phyloP scores from a whole-genome alignment of 2,888 invertebrate genomes.

The Mesorhabditis belari region DNA sequence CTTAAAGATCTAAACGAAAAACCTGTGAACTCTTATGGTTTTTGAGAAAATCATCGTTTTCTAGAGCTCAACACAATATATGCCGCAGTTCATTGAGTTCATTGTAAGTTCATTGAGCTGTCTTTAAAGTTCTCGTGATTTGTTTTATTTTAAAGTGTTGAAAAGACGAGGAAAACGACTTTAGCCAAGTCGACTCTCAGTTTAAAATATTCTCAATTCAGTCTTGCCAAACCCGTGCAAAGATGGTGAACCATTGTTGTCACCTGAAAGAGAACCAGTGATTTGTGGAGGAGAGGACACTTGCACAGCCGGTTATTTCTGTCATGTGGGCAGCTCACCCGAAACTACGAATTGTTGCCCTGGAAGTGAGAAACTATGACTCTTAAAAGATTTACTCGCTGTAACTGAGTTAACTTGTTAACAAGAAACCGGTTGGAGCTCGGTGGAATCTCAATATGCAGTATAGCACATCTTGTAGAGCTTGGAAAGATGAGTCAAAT shows the following conservation, averaged over 20 bases:
- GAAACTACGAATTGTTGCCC: conserved; percentile 52
- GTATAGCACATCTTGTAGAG: too few relatives aligned
- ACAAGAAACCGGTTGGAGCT: too few relatives aligned
- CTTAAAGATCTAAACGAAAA: too few relatives aligned
- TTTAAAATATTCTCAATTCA: conserved; percentile 15
- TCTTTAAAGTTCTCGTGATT: not conserved
- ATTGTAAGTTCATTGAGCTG: too few relatives aligned
- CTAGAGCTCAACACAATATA: too few relatives aligned
- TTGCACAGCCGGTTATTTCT: conserved; percentile 45
- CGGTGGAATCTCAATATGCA: too few relatives aligned
- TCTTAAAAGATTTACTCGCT: not conserved
- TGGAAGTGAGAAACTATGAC: conserved; percentile 35
- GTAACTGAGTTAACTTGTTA: not conserved
- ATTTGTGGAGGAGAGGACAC: conserved; percentile 49
- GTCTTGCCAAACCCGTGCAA: conserved; percentile 47
- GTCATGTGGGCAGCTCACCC: conserved; percentile 48
- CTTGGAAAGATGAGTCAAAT: too few relatives aligned
- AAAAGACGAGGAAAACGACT: not conserved
- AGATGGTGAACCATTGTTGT: conserved; percentile 47
- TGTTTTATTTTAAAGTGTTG: not conserved
- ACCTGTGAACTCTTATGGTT: too few relatives aligned
- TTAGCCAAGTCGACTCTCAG: not conserved
- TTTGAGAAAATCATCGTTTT: too few relatives aligned
- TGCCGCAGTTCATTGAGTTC: not conserved
- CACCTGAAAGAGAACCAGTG: conserved; percentile 38